Conservation (phyloP, 2,797 vertebrate species). For the Lycodopsis pacificus region DNA sequence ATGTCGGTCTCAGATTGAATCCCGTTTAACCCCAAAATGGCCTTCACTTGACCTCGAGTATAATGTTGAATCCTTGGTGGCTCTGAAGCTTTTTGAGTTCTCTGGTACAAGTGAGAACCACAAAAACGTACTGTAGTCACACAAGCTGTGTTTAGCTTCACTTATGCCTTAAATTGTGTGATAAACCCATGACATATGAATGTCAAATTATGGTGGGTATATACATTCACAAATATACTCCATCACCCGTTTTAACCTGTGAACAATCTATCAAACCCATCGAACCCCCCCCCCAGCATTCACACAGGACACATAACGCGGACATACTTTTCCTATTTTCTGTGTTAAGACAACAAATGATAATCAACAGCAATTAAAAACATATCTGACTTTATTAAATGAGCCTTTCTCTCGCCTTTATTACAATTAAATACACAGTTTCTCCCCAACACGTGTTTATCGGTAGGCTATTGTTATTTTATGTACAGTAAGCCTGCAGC, state of each 20-base stretch:
- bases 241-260: background rate
- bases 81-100: background rate
- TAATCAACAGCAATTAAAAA: background rate
- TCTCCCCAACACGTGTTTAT: background rate
- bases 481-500: background rate
- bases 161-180: background rate
- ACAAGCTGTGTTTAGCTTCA: background rate
- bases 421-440: background rate
- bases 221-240: background rate
- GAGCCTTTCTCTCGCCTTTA: background rate
- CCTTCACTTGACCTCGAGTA: background rate
- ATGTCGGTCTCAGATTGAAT: background rate
- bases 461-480: too few species aligned
- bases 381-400: background rate
- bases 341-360: background rate
- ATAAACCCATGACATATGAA: background rate
- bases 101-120: too few species aligned
- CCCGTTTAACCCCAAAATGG: background rate
- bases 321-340: background rate
- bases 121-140: background rate
- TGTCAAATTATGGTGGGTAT: background rate
- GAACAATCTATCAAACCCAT: background rate
- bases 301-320: background rate
- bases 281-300: background rate
- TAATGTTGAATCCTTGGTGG: background rate